Base-by-base conservation (phyloP, 2,797 vertebrate genomes). In the Microctenopoma lineatum region DNA sequence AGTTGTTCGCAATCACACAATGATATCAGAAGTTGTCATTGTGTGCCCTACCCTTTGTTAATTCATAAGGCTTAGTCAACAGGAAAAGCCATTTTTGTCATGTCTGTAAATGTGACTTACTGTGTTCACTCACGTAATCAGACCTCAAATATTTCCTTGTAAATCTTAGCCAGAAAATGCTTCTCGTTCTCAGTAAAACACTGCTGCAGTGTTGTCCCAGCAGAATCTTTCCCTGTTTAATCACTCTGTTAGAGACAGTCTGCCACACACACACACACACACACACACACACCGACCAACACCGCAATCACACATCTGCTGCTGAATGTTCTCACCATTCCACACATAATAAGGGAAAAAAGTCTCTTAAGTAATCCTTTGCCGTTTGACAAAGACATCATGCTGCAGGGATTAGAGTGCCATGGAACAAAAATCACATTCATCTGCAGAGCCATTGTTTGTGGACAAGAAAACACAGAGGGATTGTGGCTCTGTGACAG, bases 381-480 rank as follows among this genome's bases (percentile, higher is more conserved):
- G 70, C 79, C 32, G 55, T 78, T 79, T 70, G 75, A 90, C 75
- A 81, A 84, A 88, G 79, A 84, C 84, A 76, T 87, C 75, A 80
- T 51, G 66, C 76, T 59, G 69, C 65, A 65, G 72, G 75, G 85
- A 90, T 89, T 87, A 88, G 18, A 75, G 58, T 2, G 56, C 44
- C 65, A 57, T 27, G 76, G 77, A 74, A 84, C 62, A 81, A 70
- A 82, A 75, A 75, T 60, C 62, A 50, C 73, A 71, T 84, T 88
- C 63, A 85, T 84, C 74, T 77, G 52, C 55, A 14, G 50, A 70
- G 63, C 53, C 39, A 53, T 81, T 87, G 80, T 85, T 83, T 82
- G 60, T 29, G 38, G 54, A 73, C 60, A 53, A 73, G 56, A 65
- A 21, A 78, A 81, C 5, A 47, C 5, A 47, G 47, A 58, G 45